These are phyloP conservation scores for Epicauta chinensis DNA, from an alignment of 1,140 invertebrate genomes.

Conservation along the genomic window DNA sequence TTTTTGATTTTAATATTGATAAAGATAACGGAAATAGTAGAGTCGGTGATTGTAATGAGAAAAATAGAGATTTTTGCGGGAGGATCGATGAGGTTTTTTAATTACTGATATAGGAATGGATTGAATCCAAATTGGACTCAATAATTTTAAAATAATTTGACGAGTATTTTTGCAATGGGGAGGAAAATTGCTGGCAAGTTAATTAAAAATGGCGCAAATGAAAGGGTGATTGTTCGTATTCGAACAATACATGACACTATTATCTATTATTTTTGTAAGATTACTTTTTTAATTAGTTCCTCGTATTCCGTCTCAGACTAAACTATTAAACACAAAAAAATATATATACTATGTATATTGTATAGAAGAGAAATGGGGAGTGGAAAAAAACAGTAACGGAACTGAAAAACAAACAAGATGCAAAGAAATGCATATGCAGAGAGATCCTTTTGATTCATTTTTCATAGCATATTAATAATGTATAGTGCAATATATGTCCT, in stretches of 20 bases:
- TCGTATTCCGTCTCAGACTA: constrained; percentile 9
- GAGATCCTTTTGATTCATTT: constrained; percentile 30
- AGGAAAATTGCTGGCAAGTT: too few relatives aligned
- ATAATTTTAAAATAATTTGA: too few relatives aligned
- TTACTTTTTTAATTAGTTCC: constrained; percentile 21
- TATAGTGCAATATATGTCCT: constrained; percentile 40
- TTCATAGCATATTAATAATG: constrained; percentile 40
- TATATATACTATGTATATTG: too few relatives aligned
- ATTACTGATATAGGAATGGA: too few relatives aligned
- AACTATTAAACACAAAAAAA: not conserved
- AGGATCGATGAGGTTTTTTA: too few relatives aligned
- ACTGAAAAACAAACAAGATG: constrained; percentile 6
- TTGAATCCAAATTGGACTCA: too few relatives aligned
- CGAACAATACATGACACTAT: not conserved
- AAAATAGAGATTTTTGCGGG: too few relatives aligned
- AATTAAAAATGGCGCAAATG: not conserved
- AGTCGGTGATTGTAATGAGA: too few relatives aligned
- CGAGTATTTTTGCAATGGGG: too few relatives aligned
- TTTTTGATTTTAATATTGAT: too few relatives aligned
- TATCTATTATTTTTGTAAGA: constrained; percentile 19
- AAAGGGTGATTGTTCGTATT: constrained; percentile 4
- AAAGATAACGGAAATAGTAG: too few relatives aligned
- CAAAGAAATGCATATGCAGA: constrained; percentile 23
- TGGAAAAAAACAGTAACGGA: constrained; percentile 1
- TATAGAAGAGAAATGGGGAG: not conserved